phyloP scores from a whole-genome alignment of 2,797 vertebrate genomes.

The Benthosema pterotum region DNA sequence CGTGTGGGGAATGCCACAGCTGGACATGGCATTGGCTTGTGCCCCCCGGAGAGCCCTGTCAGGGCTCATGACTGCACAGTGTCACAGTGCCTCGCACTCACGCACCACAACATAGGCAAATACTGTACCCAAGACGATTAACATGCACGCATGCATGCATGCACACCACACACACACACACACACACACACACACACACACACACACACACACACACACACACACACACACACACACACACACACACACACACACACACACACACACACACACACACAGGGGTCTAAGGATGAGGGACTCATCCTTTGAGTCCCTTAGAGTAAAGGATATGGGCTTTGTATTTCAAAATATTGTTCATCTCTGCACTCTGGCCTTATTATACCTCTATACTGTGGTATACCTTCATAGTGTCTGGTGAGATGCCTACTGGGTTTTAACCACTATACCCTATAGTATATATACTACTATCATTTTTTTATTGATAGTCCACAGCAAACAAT shows the following conservation, averaged over 20 bases:
- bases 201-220: not conserved
- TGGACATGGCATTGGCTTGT: slow-evolving; percentile 77
- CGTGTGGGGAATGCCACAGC: slow-evolving; percentile 62
- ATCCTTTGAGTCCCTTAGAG: too few species aligned
- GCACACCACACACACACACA: slow-evolving; percentile 3
- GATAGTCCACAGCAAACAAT: too few species aligned
- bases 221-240: slow-evolving; percentile 6
- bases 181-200: slow-evolving; percentile 12
- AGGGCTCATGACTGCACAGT: slow-evolving; percentile 74
- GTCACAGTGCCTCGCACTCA: slow-evolving; percentile 22
- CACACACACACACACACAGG: too few species aligned
- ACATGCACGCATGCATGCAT: slow-evolving; percentile 13
- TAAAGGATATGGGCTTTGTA: not conserved
- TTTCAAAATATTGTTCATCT: slow-evolving; percentile 8
- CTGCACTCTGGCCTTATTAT: not conserved
- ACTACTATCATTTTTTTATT: too few species aligned
- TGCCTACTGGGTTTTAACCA: too few species aligned
- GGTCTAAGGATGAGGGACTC: too few species aligned
- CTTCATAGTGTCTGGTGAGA: too few species aligned
- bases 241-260: too few species aligned
- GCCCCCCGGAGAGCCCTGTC: slow-evolving; percentile 80
- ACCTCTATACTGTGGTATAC: too few species aligned
- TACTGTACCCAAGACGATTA: not conserved
- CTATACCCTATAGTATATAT: too few species aligned
- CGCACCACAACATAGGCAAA: slow-evolving; percentile 17